Evolutionary conservation across 2,797 vertebrate species (phyloP).

Genomic region (Dermochelys coriacea): DNA sequence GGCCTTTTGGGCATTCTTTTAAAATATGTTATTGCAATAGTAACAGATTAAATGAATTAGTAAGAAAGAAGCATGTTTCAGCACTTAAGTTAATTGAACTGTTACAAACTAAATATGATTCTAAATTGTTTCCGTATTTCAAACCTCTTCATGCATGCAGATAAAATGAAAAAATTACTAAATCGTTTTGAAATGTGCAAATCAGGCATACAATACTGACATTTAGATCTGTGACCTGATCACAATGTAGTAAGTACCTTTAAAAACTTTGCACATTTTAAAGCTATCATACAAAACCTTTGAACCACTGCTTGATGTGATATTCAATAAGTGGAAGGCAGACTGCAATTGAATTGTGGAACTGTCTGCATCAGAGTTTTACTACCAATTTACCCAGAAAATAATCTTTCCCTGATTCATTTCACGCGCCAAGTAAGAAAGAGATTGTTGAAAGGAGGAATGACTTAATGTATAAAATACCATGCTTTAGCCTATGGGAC

Average conservation of each 20-base stretch:
- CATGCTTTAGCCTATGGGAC: slow-evolving; percentile 66
- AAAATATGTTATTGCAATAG: slow-evolving; percentile 75
- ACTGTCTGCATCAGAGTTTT: slow-evolving; percentile 73
- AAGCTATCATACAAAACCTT: slow-evolving; percentile 72
- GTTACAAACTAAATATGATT: slow-evolving; percentile 84
- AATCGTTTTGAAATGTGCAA: slow-evolving; percentile 79
- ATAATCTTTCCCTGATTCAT: slow-evolving; percentile 76
- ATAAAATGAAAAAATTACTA: slow-evolving; percentile 79
- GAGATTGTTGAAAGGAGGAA: slow-evolving; percentile 41
- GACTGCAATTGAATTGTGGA: slow-evolving; percentile 72
- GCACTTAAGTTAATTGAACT: slow-evolving; percentile 84
- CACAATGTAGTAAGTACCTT: slow-evolving; percentile 70
- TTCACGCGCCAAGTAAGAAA: slow-evolving; percentile 66
- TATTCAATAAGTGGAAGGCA: slow-evolving; percentile 74
- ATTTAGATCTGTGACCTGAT: slow-evolving; percentile 82
- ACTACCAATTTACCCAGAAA: slow-evolving; percentile 77
- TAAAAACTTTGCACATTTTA: slow-evolving; percentile 63
- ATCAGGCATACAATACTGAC: slow-evolving; percentile 72
- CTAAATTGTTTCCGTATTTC: slow-evolving; percentile 81
- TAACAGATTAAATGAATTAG: slow-evolving; percentile 81
- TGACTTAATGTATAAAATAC: slow-evolving; percentile 66
- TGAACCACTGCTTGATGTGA: slow-evolving; percentile 76
- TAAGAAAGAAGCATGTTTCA: slow-evolving; percentile 80
- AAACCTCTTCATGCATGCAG: slow-evolving; percentile 78
- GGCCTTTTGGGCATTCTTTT: slow-evolving; percentile 72